Evolutionary conservation across 1,140 invertebrate species (phyloP).

Genomic region (Acromyrmex heyeri): DNA sequence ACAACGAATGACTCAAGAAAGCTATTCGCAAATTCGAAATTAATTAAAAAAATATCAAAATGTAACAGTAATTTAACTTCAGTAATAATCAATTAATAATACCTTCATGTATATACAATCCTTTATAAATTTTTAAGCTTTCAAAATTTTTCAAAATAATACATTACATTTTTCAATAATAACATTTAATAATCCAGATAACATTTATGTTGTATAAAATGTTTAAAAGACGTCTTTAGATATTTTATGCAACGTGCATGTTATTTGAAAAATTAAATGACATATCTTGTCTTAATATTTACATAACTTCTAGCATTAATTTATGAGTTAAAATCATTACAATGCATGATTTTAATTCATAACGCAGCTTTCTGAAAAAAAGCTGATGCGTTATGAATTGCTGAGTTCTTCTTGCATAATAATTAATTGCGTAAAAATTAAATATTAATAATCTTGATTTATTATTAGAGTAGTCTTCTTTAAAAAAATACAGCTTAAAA

Average conservation of each 20-base stretch:
- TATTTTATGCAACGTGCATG: too few relatives aligned
- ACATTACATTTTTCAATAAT: neutral
- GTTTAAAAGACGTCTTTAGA: too few relatives aligned
- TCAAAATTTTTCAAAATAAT: neutral
- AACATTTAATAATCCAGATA: neutral
- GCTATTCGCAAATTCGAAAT: neutral
- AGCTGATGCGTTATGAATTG: too few relatives aligned
- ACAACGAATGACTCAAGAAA: neutral
- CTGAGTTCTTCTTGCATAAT: neutral
- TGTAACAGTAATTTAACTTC: neutral
- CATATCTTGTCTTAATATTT: neutral
- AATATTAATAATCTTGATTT: neutral
- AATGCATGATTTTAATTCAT: neutral
- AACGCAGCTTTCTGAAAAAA: slow-evolving; percentile 5
- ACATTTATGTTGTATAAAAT: too few relatives aligned
- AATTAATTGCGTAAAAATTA: neutral
- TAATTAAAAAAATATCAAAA: neutral
- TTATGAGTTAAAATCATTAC: neutral
- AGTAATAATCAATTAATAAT: slow-evolving; percentile 10
- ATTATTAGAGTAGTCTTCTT: neutral
- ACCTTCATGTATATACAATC: neutral
- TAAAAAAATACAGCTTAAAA: neutral
- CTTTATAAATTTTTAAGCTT: neutral
- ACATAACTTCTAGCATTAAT: neutral
- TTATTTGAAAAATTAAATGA: neutral